Evolutionary conservation across 2,888 invertebrate genomes (phyloP).

Genomic region (Melipona bicolor): DNA sequence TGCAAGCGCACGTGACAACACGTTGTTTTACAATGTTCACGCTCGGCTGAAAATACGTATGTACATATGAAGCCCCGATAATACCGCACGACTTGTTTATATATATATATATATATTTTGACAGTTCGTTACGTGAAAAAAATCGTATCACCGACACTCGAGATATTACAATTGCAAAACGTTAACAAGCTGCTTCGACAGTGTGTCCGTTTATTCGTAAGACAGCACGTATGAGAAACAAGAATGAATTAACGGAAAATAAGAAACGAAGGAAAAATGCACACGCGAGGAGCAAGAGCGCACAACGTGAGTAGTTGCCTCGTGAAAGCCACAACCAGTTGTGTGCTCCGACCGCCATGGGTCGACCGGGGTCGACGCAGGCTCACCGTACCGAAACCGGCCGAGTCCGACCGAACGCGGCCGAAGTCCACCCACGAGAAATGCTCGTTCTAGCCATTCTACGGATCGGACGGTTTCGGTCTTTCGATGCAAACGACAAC

Average conservation of each 20-base stretch:
- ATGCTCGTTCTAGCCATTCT: slow-evolving; percentile 15
- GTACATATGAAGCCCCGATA: neutral
- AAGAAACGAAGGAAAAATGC: slow-evolving; percentile 52
- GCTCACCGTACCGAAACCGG: slow-evolving; percentile 67
- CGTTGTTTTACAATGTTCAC: slow-evolving; percentile 10
- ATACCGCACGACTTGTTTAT: slow-evolving; percentile 10
- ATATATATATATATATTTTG: slow-evolving; percentile 46
- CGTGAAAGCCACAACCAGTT: slow-evolving; percentile 81
- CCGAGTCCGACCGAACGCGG: slow-evolving; percentile 70
- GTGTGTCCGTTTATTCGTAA: neutral
- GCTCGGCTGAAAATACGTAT: slow-evolving; percentile 1
- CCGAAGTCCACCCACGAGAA: slow-evolving; percentile 73
- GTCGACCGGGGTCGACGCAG: slow-evolving; percentile 78
- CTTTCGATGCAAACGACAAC: slow-evolving; percentile 17
- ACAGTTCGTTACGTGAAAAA: slow-evolving; percentile 52
- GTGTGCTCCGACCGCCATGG: slow-evolving; percentile 81
- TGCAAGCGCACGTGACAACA: slow-evolving; percentile 49
- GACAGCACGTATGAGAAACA: slow-evolving; percentile 21
- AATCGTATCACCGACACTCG: slow-evolving; percentile 12
- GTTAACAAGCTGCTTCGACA: neutral
- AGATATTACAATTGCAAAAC: neutral
- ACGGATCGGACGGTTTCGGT: slow-evolving; percentile 39
- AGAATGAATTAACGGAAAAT: slow-evolving; percentile 12
- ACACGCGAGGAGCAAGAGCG: slow-evolving; percentile 49
- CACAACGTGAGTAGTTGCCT: slow-evolving; percentile 75